Conservation (phyloP, 2,888 invertebrate species). For the Liodrosophila aerea region DNA sequence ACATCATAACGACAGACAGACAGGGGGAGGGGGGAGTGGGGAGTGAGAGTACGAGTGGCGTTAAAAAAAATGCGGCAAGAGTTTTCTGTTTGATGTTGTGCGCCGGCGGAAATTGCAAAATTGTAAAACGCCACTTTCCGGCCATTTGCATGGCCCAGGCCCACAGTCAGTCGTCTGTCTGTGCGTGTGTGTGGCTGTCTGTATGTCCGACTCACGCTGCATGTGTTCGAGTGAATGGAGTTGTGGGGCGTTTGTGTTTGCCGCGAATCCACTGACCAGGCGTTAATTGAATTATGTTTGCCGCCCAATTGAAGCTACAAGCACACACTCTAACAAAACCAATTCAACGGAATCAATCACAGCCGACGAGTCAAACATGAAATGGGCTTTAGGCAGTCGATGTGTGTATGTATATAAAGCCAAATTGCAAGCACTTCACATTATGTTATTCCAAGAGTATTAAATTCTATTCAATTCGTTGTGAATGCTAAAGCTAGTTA, state of each 20-base stretch:
- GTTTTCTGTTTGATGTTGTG: constrained; percentile 71
- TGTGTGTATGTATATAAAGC: too few species aligned
- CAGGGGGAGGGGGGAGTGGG: constrained; percentile 1
- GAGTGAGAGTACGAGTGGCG: neutral
- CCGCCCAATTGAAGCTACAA: constrained; percentile 63
- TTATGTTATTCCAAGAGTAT: too few species aligned
- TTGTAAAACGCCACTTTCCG: constrained; percentile 71
- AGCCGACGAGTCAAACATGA: constrained; percentile 13
- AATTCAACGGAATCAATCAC: constrained; percentile 31
- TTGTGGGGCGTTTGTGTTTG: constrained; percentile 30
- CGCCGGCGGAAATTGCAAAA: constrained; percentile 70
- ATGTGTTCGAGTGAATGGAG: constrained; percentile 1
- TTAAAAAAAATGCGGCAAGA: constrained; percentile 27
- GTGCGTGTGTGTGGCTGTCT: constrained; percentile 23
- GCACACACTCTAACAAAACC: constrained; percentile 30
- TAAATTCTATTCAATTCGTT: too few species aligned
- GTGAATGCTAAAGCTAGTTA: too few species aligned
- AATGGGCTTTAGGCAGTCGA: constrained; percentile 1
- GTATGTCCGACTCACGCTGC: constrained; percentile 4
- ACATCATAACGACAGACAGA: constrained; percentile 44
- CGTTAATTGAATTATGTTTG: constrained; percentile 75
- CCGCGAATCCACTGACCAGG: constrained; percentile 49
- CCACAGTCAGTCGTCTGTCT: constrained; percentile 7
- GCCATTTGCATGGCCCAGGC: constrained; percentile 48
- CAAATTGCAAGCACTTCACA: too few species aligned